These are phyloP conservation scores for Mohoua ochrocephala DNA, from an alignment of 2,113 vertebrate species.

Conservation along the genomic window DNA sequence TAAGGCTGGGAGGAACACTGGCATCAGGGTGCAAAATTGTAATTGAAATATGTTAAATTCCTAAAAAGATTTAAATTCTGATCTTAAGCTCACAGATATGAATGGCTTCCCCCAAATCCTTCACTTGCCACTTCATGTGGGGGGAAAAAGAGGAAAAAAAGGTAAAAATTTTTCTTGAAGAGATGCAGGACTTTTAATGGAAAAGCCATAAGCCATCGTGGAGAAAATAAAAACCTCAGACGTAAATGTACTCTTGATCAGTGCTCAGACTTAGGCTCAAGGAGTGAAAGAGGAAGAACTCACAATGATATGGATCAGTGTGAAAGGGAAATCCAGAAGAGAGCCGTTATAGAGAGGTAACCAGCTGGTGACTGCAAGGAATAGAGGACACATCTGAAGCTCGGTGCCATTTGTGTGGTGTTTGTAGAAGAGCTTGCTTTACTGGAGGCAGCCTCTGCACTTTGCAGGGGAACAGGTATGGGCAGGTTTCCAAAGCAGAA, in stretches of 20 bases:
- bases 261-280: neutral
- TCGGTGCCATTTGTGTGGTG: neutral
- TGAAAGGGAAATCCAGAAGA: neutral
- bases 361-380: neutral
- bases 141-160: rapidly evolving
- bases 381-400: neutral
- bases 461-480: neutral
- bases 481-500: neutral
- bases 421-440: neutral
- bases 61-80: neutral
- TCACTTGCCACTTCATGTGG: neutral
- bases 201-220: neutral
- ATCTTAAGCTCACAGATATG: neutral
- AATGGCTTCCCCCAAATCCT: neutral
- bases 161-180: neutral
- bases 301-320: neutral
- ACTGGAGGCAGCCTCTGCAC: neutral
- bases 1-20: neutral
- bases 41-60: neutral
- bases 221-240: neutral
- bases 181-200: neutral
- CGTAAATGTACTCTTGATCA: neutral
- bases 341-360: neutral
- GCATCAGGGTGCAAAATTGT: neutral
- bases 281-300: neutral